Base-by-base conservation (phyloP, 2,797 vertebrate species). In the Philypnodon macrostomus region DNA sequence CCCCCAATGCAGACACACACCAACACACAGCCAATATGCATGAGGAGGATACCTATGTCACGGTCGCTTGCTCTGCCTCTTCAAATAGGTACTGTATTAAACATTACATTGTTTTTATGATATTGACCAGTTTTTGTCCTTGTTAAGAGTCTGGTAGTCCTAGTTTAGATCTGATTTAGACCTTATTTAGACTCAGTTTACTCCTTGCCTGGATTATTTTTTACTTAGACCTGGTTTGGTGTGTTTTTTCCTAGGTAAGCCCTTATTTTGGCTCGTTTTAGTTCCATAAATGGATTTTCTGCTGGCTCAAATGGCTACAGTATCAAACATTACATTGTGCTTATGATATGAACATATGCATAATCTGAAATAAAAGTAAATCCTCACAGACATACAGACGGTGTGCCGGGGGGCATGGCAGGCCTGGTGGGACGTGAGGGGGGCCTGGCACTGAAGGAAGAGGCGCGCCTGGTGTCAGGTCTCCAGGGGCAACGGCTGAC, bases 381-480 rank as follows among this genome's bases (percentile, higher is more conserved):
- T 53, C 48, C 69, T 58, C 64, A 38, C 61, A 75, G 48, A 62
- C 70, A 52, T 39, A 24, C 76, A 79, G 73, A 64, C 63, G 39
- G 38, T 54, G 49, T 58, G 76, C 79, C 78, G 72, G 58, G 45
- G 81, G 81, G 80, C 73, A 70, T 54, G 59, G 59, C 36, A 57
- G 61, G 53, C 67, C 67, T 79, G 66, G 53, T 76, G 73, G 68
- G 75, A 70, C 59, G 70, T 67, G 70, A 2, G 1, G 42, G 69
- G 72, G 70, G 51, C 68, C 67, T 81, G 83, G 81, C 80, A 77
- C 64, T 52, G 2, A 64, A 64, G 75, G 62, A 44, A 17, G n/a
- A n/a, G 54, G 71, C 63, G 69, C 67, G 58, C 66, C 35, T 79
- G 73, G 70, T 63, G 70, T 75, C 48, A 13, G 63, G 65, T 75